A percentile compares a stretch with the other conserved stretches of the same genome.
phyloP scores from a whole-genome alignment of 2,888 invertebrate species.

The Gasteruption jaculator region DNA sequence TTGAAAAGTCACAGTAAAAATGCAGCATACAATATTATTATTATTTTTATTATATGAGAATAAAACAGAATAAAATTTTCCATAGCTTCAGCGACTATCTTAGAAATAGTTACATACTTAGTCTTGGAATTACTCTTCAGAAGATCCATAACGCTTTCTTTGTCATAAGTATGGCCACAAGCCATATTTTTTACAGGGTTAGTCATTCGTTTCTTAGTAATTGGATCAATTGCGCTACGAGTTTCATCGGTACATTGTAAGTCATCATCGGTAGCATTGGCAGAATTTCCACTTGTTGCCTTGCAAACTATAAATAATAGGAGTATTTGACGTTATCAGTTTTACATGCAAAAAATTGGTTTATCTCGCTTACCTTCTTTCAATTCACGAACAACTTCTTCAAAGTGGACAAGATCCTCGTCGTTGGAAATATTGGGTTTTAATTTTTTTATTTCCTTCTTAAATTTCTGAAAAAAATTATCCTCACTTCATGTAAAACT shows the following conservation, averaged over 20 bases:
- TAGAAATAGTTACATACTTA: slow-evolving; percentile 30
- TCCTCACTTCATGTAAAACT: no score
- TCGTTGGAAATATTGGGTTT: slow-evolving; percentile 19
- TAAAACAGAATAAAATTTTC: not conserved
- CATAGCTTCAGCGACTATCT: no score
- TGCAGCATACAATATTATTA: not conserved
- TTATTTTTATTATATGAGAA: no score
- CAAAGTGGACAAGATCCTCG: slow-evolving; percentile 23
- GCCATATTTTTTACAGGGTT: slow-evolving; percentile 41
- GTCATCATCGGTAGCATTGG: slow-evolving; percentile 29
- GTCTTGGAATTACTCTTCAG: slow-evolving; percentile 34
- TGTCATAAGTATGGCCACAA: slow-evolving; percentile 45
- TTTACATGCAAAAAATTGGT: slow-evolving; percentile 1
- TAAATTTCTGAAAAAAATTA: slow-evolving; percentile 32
- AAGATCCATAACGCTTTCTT: slow-evolving; percentile 31
- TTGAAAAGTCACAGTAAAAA: slow-evolving; percentile 3
- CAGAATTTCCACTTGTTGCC: not conserved
- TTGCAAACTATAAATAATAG: not conserved
- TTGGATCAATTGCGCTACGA: slow-evolving; percentile 43
- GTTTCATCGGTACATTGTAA: slow-evolving; percentile 30
- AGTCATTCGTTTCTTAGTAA: slow-evolving; percentile 41
- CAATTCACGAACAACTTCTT: slow-evolving; percentile 25
- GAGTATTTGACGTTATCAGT: slow-evolving; percentile 1
- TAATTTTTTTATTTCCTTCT: slow-evolving; percentile 19
- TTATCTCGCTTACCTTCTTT: slow-evolving; percentile 23